Evolutionary conservation across 2,888 invertebrate genomes (phyloP).

Genomic region (Podabrus alpinus): DNA sequence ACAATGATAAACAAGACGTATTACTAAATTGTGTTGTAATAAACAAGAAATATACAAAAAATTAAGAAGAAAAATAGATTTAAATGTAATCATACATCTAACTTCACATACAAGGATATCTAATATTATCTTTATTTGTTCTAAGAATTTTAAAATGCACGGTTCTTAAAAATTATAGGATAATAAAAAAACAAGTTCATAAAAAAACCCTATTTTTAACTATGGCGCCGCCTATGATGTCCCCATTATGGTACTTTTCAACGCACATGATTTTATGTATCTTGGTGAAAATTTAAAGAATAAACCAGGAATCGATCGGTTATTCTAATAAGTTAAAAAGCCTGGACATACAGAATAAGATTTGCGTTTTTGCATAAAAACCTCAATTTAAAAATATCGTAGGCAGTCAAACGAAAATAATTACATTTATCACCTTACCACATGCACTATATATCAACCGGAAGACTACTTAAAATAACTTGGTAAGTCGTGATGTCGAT

Average conservation of each 20-base stretch:
- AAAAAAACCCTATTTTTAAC: neutral
- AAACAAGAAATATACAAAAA: neutral
- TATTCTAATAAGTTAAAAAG: neutral
- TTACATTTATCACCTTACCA: neutral
- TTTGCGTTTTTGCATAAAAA: neutral
- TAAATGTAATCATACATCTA: neutral
- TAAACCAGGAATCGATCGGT: too few relatives aligned
- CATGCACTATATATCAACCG: neutral
- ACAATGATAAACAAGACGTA: neutral
- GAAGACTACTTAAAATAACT: neutral
- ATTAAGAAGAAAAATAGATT: neutral
- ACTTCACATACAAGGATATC: neutral
- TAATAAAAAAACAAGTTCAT: neutral
- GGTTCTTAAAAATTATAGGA: neutral
- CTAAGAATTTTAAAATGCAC: neutral
- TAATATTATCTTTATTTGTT: neutral
- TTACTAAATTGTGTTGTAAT: slow-evolving; percentile 1
- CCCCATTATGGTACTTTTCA: neutral
- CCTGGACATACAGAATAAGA: neutral
- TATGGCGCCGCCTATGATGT: neutral
- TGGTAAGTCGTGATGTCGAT: neutral
- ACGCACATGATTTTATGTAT: neutral
- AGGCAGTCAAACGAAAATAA: neutral
- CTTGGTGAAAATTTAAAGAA: neutral
- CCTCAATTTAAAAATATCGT: neutral